phyloP scores from a whole-genome alignment of 2,113 vertebrate species.

The Pachyramphus minor region DNA sequence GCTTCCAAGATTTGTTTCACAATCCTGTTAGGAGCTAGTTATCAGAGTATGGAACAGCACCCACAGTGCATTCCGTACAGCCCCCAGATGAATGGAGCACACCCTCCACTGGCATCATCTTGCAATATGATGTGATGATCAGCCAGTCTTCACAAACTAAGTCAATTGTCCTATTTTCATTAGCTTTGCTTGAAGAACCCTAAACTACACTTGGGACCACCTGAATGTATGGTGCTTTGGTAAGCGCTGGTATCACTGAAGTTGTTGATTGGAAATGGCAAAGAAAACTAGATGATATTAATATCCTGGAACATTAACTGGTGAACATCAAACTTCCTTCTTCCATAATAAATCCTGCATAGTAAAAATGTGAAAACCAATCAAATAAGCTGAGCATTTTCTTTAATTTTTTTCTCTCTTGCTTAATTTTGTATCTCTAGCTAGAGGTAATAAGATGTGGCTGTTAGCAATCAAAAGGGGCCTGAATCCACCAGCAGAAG shows the following conservation, averaged over 20 bases:
- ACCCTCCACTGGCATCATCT: rapidly evolving
- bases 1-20: background rate
- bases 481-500: background rate
- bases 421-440: background rate
- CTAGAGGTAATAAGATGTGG: background rate
- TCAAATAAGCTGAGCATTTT: background rate
- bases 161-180: background rate
- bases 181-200: background rate
- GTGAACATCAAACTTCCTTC: background rate
- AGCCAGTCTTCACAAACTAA: background rate
- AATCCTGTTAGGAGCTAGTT: background rate
- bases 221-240: background rate
- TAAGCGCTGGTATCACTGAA: background rate
- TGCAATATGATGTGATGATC: background rate
- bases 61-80: background rate
- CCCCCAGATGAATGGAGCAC: background rate
- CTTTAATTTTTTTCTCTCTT: background rate
- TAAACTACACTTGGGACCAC: background rate
- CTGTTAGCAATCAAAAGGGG: background rate
- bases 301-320: background rate
- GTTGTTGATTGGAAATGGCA: background rate
- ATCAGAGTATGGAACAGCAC: background rate
- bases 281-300: background rate
- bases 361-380: background rate
- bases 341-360: background rate